phyloP scores from a whole-genome alignment of 2,113 vertebrate species.

The Balaenoptera acutorostrata region DNA sequence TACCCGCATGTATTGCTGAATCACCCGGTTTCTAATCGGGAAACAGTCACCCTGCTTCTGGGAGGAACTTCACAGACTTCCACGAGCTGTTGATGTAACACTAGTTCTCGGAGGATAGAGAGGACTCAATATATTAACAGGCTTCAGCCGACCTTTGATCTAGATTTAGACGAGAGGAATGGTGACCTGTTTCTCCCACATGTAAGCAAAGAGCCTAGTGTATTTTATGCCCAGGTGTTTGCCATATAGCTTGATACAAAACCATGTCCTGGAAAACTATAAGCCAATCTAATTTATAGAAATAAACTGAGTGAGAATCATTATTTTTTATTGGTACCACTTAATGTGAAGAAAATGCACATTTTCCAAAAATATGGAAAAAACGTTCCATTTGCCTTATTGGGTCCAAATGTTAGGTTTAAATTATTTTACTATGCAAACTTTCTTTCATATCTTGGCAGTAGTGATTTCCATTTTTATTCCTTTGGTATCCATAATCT shows the following conservation, averaged over 20 bases:
- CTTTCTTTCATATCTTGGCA: conserved; percentile 90
- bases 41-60: neutral
- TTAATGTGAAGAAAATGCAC: conserved; percentile 87
- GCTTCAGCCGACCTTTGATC: conserved; percentile 69
- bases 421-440: conserved; percentile 90
- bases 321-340: conserved; percentile 91
- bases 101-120: neutral
- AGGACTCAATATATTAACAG: neutral
- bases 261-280: conserved; percentile 85
- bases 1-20: neutral
- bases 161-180: conserved; percentile 55
- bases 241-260: conserved; percentile 85
- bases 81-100: neutral
- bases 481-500: conserved; percentile 91
- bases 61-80: neutral
- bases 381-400: conserved; percentile 85
- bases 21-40: neutral
- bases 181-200: conserved; percentile 60
- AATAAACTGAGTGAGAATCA: conserved; percentile 89
- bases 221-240: conserved; percentile 87
- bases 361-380: conserved; percentile 89
- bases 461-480: conserved; percentile 91
- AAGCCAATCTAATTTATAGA: conserved; percentile 88
- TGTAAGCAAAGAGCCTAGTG: conserved; percentile 78
- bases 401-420: conserved; percentile 90